Percentiles rank a stretch among this genome's conserved stretches.
phyloP scores from a whole-genome alignment of 2,797 vertebrate genomes.

The Austrolebias charrua region DNA sequence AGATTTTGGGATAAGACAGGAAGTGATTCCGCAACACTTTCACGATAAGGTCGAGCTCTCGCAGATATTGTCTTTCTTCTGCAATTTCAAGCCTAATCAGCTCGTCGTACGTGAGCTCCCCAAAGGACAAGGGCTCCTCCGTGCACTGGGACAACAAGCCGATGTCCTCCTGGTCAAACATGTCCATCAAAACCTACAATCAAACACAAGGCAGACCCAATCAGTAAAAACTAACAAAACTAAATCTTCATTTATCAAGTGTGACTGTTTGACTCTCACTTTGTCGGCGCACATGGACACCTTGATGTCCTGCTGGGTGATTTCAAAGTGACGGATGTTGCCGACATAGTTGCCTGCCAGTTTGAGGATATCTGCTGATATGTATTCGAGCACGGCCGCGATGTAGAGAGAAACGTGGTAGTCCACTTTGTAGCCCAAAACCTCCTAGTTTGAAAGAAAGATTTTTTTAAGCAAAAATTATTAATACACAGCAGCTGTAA shows the following conservation, averaged over 20 bases:
- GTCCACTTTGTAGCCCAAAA: conserved; percentile 96
- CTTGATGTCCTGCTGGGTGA: conserved; percentile 99
- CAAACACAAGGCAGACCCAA: not conserved
- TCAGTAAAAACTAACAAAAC: not conserved
- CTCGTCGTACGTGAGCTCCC: conserved; percentile 96
- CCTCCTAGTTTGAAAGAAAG: conserved; percentile 82
- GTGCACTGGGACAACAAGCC: conserved; percentile 92
- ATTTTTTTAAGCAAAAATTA: not conserved
- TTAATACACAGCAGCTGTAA: not conserved
- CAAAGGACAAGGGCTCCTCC: conserved; percentile 90
- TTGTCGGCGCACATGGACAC: conserved; percentile 99
- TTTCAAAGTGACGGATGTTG: conserved; percentile 97
- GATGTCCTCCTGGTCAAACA: conserved; percentile 99
- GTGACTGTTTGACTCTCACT: conserved; percentile 69
- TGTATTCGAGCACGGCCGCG: conserved; percentile 97
- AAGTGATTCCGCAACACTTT: conserved; percentile 97
- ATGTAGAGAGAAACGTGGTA: conserved; percentile 96
- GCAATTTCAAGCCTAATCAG: conserved; percentile 94
- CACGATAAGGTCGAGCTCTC: conserved; percentile 97
- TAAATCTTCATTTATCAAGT: not conserved
- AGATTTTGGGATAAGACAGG: conserved; percentile 88
- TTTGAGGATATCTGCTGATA: conserved; percentile 98
- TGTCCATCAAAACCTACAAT: conserved; percentile 97
- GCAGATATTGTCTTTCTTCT: conserved; percentile 94
- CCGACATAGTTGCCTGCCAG: conserved; percentile 98